Evolutionary conservation across 2,797 vertebrate species (phyloP).

Genomic region (Synanceia verrucosa): DNA sequence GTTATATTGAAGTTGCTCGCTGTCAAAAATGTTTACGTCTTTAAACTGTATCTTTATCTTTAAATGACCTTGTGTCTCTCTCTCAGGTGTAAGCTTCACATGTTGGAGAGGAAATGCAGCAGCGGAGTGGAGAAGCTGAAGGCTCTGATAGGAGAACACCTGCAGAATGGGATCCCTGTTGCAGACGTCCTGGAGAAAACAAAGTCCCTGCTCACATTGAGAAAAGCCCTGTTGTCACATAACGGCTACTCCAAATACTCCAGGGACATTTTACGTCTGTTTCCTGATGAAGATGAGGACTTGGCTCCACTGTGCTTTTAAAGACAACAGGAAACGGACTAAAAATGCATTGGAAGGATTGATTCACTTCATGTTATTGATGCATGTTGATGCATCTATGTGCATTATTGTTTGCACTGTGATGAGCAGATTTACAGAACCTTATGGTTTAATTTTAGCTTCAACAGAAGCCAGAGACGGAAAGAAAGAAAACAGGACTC

Average conservation of each 20-base stretch:
- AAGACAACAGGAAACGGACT: constrained; percentile 21
- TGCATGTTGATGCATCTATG: too few relatives aligned
- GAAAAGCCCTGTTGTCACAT: constrained; percentile 74
- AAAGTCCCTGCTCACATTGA: constrained; percentile 72
- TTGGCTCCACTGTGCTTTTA: constrained; percentile 71
- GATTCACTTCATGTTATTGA: too few relatives aligned
- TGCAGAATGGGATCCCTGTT: constrained; percentile 72
- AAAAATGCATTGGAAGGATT: background rate
- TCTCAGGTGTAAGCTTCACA: constrained; percentile 78
- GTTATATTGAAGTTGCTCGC: too few relatives aligned
- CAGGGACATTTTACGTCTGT: constrained; percentile 77
- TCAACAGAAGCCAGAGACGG: background rate
- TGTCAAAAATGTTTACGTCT: background rate
- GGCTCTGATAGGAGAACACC: constrained; percentile 73
- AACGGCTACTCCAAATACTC: constrained; percentile 79
- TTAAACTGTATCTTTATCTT: background rate
- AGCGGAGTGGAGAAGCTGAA: constrained; percentile 78
- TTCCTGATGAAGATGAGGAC: constrained; percentile 76
- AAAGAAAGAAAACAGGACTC: constrained; percentile 11
- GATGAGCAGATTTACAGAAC: background rate
- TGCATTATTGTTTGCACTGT: constrained; percentile 16
- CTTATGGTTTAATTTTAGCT: background rate
- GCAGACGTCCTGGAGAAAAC: constrained; percentile 80
- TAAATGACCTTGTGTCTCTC: background rate
- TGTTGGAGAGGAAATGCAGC: constrained; percentile 79